These are phyloP conservation scores for Sebastes taczanowskii DNA, from an alignment of 2,797 vertebrate species.

Conservation along the genomic window DNA sequence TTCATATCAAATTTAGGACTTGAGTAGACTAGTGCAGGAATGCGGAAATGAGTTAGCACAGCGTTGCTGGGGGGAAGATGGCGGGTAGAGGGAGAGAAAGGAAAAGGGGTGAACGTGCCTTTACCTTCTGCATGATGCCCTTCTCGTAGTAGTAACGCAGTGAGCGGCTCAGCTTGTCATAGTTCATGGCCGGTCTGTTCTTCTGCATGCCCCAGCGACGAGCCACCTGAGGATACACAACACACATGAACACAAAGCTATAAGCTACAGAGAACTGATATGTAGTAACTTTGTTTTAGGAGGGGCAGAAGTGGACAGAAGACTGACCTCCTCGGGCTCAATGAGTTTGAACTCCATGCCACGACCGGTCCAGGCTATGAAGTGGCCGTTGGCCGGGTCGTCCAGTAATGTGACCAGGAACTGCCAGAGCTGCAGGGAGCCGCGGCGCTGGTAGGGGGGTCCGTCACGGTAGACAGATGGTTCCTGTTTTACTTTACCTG, in stretches of 20 bases:
- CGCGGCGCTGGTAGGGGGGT: constrained; percentile 94
- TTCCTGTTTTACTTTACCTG: constrained; percentile 86
- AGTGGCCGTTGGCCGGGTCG: constrained; percentile 93
- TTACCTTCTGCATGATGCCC: constrained; percentile 87
- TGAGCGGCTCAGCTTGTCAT: constrained; percentile 96
- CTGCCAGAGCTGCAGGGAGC: constrained; percentile 97
- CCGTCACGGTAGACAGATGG: constrained; percentile 90
- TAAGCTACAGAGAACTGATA: background rate
- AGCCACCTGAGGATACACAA: constrained; percentile 84
- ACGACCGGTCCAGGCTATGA: constrained; percentile 96
- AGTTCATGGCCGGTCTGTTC: constrained; percentile 97
- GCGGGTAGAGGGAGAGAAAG: background rate
- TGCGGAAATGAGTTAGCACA: too few relatives aligned
- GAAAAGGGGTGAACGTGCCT: constrained; percentile 70
- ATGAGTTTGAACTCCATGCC: constrained; percentile 99
- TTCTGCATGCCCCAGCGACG: constrained; percentile 98
- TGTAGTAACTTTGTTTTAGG: too few relatives aligned
- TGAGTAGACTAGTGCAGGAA: background rate
- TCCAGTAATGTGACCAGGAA: constrained; percentile 95
- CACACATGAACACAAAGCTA: background rate
- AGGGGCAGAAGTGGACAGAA: background rate
- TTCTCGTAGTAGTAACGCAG: constrained; percentile 96
- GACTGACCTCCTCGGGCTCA: constrained; percentile 92
- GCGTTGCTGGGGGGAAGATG: background rate
- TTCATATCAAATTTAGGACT: background rate